Percentiles rank a stretch among this genome's conserved stretches.
These are phyloP conservation scores for Brienomyrus brachyistius DNA, from an alignment of 2,113 vertebrate genomes.

Conservation along the genomic window DNA sequence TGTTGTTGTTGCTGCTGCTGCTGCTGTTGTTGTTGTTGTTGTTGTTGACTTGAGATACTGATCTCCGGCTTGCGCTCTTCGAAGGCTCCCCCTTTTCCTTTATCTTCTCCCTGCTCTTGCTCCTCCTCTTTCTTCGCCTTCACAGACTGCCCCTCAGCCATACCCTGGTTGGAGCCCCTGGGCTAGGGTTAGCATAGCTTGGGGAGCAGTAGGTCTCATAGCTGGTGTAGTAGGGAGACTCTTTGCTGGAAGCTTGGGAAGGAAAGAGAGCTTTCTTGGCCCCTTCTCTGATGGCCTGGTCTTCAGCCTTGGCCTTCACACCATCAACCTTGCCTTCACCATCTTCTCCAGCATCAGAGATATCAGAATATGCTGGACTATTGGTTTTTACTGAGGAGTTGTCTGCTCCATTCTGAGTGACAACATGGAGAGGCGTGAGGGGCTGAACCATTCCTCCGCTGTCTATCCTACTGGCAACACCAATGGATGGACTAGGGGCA, in stretches of 20 bases:
- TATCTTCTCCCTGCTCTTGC: slow-evolving; percentile 71
- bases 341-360: slow-evolving; percentile 93
- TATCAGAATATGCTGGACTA: slow-evolving; percentile 94
- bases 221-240: slow-evolving; percentile 82
- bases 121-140: slow-evolving; percentile 92
- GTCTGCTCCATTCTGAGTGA: slow-evolving; percentile 90
- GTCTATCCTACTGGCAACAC: slow-evolving; percentile 80
- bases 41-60: slow-evolving; percentile 48
- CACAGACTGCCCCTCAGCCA: slow-evolving; percentile 67
- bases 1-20: slow-evolving; percentile 74
- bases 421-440: slow-evolving; percentile 77
- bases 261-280: slow-evolving; percentile 92
- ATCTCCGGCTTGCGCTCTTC: slow-evolving; percentile 82
- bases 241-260: slow-evolving; percentile 76
- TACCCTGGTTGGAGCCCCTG: slow-evolving; percentile 66
- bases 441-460: slow-evolving; percentile 74
- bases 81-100: slow-evolving; percentile 77
- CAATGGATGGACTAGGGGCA: slow-evolving; percentile 90
- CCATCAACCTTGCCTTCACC: slow-evolving; percentile 84
- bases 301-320: slow-evolving; percentile 75
- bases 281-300: slow-evolving; percentile 80
- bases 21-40: slow-evolving; percentile 31
- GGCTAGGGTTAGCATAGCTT: slow-evolving; percentile 83
- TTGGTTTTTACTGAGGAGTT: slow-evolving; percentile 90
- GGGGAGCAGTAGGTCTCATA: slow-evolving; percentile 94